Conservation (phyloP, 2,797 vertebrate species). For the Melopsittacus undulatus region DNA sequence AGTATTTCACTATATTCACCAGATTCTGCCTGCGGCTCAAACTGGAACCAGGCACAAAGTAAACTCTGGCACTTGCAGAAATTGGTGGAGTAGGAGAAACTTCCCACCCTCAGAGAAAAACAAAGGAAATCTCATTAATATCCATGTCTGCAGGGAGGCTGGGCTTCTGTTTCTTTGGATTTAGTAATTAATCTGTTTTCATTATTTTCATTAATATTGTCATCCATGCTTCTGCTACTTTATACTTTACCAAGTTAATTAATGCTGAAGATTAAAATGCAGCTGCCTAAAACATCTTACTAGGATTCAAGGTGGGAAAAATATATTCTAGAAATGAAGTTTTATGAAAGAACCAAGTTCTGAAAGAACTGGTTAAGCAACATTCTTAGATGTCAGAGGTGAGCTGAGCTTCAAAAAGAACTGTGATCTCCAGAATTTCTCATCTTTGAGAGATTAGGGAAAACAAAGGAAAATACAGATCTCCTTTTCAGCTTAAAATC, state of each 20-base stretch:
- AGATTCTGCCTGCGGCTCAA: not conserved
- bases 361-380: not conserved
- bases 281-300: not conserved
- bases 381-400: not conserved
- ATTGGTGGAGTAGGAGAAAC: not conserved
- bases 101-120: not conserved
- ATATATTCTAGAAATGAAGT: not conserved
- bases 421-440: not conserved
- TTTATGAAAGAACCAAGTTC: not conserved
- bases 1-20: not conserved
- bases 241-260: slow-evolving; percentile 4
- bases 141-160: not conserved
- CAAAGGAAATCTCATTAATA: slow-evolving; percentile 20
- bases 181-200: slow-evolving; percentile 25
- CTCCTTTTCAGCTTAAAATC: not conserved
- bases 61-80: not conserved
- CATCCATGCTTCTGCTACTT: slow-evolving; percentile 21
- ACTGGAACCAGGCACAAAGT: not conserved
- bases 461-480: not conserved
- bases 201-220: slow-evolving; percentile 38
- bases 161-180: slow-evolving; percentile 22
- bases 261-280: not conserved
- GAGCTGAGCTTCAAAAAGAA: not conserved
- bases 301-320: not conserved
- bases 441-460: not conserved